Conservation (phyloP, 2,113 vertebrate genomes). For the Odocoileus hemionus region DNA sequence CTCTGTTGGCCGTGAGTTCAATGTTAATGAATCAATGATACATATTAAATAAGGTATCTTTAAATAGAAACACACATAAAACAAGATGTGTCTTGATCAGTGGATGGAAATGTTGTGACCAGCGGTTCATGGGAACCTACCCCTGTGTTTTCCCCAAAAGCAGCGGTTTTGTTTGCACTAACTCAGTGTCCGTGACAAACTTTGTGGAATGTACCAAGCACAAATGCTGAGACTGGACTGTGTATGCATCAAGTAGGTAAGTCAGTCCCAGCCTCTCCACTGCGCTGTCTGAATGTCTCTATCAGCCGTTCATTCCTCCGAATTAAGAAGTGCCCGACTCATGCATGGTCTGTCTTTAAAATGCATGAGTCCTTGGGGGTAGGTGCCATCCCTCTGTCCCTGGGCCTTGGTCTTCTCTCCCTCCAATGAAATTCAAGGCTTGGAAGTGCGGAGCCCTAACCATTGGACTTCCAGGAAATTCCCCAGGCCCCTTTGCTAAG, state of each 20-base stretch:
- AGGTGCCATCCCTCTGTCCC: not conserved
- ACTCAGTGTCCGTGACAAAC: not conserved
- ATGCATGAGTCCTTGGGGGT: not conserved
- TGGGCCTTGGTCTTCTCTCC: not conserved
- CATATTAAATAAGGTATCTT: not conserved
- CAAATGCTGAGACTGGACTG: accelerated
- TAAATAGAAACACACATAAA: not conserved
- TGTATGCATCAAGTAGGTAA: accelerated
- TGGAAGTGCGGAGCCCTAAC: not conserved
- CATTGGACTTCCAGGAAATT: not conserved
- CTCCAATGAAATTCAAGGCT: not conserved
- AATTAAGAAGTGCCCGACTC: not conserved
- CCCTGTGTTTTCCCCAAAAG: not conserved
- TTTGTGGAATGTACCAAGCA: not conserved
- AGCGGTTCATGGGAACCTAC: not conserved
- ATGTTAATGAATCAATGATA: not conserved
- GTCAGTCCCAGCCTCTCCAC: not conserved
- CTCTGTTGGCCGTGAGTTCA: not conserved
- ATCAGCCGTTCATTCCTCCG: not conserved
- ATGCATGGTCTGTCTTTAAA: not conserved
- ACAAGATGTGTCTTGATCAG: not conserved
- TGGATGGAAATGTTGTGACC: not conserved
- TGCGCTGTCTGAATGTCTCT: accelerated
- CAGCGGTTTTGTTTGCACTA: accelerated
- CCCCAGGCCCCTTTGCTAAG: not conserved